Percentiles rank a stretch among this genome's conserved stretches.
These are phyloP conservation scores for Jordanella pulchra DNA, from an alignment of 2,797 vertebrate genomes.

Conservation along the genomic window DNA sequence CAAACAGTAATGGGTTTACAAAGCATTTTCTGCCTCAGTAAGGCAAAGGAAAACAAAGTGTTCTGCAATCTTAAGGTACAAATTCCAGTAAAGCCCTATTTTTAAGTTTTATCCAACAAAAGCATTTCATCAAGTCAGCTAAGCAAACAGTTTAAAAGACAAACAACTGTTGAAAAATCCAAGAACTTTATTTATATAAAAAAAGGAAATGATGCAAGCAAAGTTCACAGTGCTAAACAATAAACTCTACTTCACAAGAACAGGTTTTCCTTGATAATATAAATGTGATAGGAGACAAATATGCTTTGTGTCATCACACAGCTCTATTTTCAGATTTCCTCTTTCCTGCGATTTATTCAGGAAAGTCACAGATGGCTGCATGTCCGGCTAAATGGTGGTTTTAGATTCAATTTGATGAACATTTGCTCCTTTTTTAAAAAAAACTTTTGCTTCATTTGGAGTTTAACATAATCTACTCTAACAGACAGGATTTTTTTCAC, in stretches of 20 bases:
- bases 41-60: not conserved
- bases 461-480: not conserved
- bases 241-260: constrained; percentile 23
- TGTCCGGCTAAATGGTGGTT: constrained; percentile 4
- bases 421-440: not conserved
- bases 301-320: constrained; percentile 22
- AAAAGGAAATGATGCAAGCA: constrained; percentile 11
- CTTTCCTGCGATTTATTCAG: constrained; percentile 9
- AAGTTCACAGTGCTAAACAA: constrained; percentile 11
- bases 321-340: constrained; percentile 15
- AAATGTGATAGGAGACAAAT: constrained; percentile 23
- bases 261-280: constrained; percentile 12
- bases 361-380: not conserved
- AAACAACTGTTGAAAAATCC: constrained; percentile 15
- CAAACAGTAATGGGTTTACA: no score
- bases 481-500: not conserved
- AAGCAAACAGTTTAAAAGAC: not conserved
- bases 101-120: not conserved
- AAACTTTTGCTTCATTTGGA: not conserved
- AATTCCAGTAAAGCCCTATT: not conserved
- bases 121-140: not conserved
- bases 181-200: constrained; percentile 27
- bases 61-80: not conserved
- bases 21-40: no score
- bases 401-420: not conserved